phyloP scores from a whole-genome alignment of 2,113 vertebrate species.

The Malurus cyaneus region DNA sequence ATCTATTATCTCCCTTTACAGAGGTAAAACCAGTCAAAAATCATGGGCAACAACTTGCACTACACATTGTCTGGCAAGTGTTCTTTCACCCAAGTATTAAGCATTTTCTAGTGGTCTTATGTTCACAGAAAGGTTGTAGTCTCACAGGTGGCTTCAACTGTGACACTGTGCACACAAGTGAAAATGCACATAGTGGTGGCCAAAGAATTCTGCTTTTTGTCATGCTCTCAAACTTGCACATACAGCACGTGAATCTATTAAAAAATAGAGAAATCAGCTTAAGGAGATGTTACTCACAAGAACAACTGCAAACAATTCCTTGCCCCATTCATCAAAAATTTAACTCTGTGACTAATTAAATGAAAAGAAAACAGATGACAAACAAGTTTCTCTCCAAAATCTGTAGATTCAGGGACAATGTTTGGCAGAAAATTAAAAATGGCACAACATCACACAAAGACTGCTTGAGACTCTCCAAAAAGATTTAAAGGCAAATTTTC shows the following conservation, averaged over 20 bases:
- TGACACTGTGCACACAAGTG: neutral
- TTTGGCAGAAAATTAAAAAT: neutral
- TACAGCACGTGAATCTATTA: neutral
- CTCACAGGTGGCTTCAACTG: neutral
- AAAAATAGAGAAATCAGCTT: neutral
- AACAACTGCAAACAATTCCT: neutral
- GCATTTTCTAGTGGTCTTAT: neutral
- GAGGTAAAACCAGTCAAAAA: neutral
- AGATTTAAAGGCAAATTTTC: neutral
- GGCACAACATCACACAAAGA: neutral
- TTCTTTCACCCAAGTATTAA: neutral
- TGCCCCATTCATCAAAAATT: neutral
- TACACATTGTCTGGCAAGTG: neutral
- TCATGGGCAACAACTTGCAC: neutral
- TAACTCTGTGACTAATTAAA: neutral
- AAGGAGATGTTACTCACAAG: neutral
- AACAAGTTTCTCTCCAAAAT: neutral
- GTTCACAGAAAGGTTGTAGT: neutral
- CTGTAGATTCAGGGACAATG: neutral
- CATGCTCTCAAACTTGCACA: neutral
- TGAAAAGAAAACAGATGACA: neutral
- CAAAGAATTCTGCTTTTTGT: neutral
- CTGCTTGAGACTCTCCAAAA: neutral
- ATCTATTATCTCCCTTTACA: neutral
- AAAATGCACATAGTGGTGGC: neutral